Conservation (phyloP, 2,888 invertebrate species). For the Agrochola litura region DNA sequence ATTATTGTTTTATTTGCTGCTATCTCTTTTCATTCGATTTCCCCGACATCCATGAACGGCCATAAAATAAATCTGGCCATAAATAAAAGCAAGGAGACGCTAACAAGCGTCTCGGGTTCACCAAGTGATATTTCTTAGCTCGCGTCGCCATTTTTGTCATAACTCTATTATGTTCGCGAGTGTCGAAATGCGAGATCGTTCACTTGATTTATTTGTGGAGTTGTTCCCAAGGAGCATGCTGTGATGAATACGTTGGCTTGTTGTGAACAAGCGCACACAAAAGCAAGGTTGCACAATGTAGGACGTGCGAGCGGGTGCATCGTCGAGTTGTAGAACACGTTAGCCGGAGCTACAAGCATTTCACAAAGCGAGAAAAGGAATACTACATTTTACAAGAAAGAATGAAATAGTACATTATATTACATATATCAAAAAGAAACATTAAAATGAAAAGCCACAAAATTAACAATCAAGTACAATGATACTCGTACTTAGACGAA, state of each 20-base stretch:
- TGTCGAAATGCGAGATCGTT: constrained; percentile 87
- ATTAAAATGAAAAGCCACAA: background rate
- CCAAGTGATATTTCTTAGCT: constrained; percentile 88
- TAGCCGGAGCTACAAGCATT: background rate
- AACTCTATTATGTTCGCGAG: constrained; percentile 88
- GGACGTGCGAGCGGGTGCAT: background rate
- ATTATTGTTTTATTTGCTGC: constrained; percentile 78
- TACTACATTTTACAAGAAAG: background rate
- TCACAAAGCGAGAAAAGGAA: background rate
- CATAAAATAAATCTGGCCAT: constrained; percentile 91
- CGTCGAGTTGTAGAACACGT: background rate
- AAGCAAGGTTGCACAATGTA: constrained; percentile 1
- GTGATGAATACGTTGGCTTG: constrained; percentile 30
- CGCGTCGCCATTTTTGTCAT: constrained; percentile 88
- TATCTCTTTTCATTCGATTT: constrained; percentile 82
- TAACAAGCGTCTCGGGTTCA: constrained; percentile 91
- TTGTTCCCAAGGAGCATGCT: constrained; percentile 28
- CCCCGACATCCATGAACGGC: constrained; percentile 80
- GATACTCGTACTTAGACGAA: background rate
- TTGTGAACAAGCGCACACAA: constrained; percentile 26
- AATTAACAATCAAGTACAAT: background rate
- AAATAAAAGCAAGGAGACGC: constrained; percentile 89
- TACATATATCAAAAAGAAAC: background rate
- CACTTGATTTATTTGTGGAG: constrained; percentile 79
- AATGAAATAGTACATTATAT: background rate